These are phyloP conservation scores for Pseudorhiza aurosa DNA, from an alignment of 30 jellyfish, hydroid and myxozoan genomes.

Conservation along the genomic window DNA sequence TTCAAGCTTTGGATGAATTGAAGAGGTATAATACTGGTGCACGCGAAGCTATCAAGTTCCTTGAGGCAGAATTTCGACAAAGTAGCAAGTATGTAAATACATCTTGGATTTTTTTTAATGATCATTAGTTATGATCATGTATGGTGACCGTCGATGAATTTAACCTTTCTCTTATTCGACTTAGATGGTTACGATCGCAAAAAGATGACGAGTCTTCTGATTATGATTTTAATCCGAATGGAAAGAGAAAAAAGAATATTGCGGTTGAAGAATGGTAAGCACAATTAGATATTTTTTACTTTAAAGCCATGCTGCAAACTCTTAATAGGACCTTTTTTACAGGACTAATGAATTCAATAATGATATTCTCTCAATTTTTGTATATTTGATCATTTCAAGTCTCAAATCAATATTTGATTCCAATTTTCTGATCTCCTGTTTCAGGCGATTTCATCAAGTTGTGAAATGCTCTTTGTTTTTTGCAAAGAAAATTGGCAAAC, in stretches of 20 bases:
- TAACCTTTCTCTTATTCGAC: too few species aligned
- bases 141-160: too few species aligned
- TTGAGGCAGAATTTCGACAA: slow-evolving; percentile 94
- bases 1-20: slow-evolving; percentile 93
- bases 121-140: too few species aligned
- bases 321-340: too few species aligned
- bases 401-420: background rate
- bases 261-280: slow-evolving; percentile 90
- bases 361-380: too few species aligned
- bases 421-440: background rate
- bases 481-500: slow-evolving; percentile 65
- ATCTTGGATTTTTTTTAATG: too few species aligned
- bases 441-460: slow-evolving; percentile 92
- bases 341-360: too few species aligned
- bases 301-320: too few species aligned
- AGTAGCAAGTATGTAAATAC: slow-evolving; percentile 93
- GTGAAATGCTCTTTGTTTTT: slow-evolving; percentile 88
- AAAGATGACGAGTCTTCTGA: slow-evolving; percentile 70
- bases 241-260: slow-evolving; percentile 78
- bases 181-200: slow-evolving; percentile 91
- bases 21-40: slow-evolving; percentile 98
- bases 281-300: background rate
- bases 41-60: slow-evolving; percentile 90
- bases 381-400: background rate
- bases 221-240: slow-evolving; percentile 15